Evolutionary conservation across 2,113 vertebrate species (phyloP).

Genomic region (Mormyrus lacerda): DNA sequence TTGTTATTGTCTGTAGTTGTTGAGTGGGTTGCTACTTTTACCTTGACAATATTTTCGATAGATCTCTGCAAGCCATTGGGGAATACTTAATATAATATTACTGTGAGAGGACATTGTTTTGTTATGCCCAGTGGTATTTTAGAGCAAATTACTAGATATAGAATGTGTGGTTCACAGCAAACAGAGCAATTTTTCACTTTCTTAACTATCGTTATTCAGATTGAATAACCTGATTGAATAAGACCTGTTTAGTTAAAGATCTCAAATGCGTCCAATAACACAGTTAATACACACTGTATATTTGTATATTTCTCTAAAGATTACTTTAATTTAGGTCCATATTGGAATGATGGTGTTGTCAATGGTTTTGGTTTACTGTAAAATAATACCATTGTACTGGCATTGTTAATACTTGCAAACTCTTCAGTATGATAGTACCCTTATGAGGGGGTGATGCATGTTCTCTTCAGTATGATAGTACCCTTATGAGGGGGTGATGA

Average conservation of each 20-base stretch:
- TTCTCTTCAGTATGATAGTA: neutral
- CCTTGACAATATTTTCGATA: neutral
- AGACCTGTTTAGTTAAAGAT: neutral
- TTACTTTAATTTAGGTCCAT: neutral
- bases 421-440: neutral
- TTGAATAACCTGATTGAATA: too few relatives aligned
- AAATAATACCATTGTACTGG: neutral
- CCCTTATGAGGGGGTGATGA: neutral
- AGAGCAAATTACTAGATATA: neutral
- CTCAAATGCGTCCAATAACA: neutral
- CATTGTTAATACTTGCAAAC: neutral
- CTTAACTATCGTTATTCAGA: neutral
- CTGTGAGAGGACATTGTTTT: neutral
- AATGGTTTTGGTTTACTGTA: neutral
- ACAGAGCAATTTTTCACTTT: neutral
- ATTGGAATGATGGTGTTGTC: neutral
- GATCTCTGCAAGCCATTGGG: neutral
- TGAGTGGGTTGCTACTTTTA: neutral
- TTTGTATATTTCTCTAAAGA: neutral
- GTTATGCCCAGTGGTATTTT: neutral
- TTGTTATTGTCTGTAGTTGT: neutral
- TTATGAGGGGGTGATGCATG: neutral
- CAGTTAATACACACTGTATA: neutral
- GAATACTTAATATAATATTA: neutral
- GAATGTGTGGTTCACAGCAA: neutral